Percentiles rank a stretch among this genome's conserved stretches.
phyloP scores from a whole-genome alignment of 2,797 vertebrate genomes.

The Sebastes umbrosus region DNA sequence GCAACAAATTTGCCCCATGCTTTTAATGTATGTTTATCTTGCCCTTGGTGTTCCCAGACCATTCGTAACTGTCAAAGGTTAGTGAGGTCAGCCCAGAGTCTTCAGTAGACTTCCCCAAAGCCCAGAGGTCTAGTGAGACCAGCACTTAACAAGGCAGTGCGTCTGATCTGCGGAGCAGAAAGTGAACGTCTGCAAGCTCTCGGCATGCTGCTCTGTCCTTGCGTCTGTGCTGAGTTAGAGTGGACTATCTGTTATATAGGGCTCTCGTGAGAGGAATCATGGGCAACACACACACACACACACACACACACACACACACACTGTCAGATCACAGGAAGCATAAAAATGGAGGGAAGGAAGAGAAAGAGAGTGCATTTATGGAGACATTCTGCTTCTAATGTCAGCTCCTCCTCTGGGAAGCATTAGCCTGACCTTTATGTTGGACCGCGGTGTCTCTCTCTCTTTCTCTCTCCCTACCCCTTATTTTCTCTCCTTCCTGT shows the following conservation, averaged over 20 bases:
- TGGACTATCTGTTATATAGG: conserved; percentile 34
- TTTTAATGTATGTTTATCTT: neutral
- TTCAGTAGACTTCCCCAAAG: conserved; percentile 48
- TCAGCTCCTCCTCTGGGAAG: conserved; percentile 77
- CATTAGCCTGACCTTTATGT: conserved; percentile 82
- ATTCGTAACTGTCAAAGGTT: conserved; percentile 47
- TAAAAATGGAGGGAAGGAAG: conserved; percentile 33
- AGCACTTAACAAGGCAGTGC: conserved; percentile 45
- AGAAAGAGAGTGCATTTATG: conserved; percentile 60
- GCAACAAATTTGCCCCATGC: neutral
- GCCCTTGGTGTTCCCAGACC: conserved; percentile 9
- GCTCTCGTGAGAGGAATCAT: conserved; percentile 61
- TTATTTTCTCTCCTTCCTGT: neutral
- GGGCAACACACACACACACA: conserved; percentile 37
- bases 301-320: neutral
- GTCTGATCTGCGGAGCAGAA: conserved; percentile 51
- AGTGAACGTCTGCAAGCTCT: conserved; percentile 59
- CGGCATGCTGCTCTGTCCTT: conserved; percentile 46
- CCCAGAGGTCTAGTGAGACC: conserved; percentile 52
- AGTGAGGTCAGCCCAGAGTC: conserved; percentile 49
- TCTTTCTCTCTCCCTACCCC: conserved; percentile 4
- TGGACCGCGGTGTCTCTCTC: conserved; percentile 51
- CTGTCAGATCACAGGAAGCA: conserved; percentile 51
- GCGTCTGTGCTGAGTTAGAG: conserved; percentile 34
- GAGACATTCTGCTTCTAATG: conserved; percentile 78